Conservation (phyloP, 2,888 invertebrate species). For the Deroplatys truncata region DNA sequence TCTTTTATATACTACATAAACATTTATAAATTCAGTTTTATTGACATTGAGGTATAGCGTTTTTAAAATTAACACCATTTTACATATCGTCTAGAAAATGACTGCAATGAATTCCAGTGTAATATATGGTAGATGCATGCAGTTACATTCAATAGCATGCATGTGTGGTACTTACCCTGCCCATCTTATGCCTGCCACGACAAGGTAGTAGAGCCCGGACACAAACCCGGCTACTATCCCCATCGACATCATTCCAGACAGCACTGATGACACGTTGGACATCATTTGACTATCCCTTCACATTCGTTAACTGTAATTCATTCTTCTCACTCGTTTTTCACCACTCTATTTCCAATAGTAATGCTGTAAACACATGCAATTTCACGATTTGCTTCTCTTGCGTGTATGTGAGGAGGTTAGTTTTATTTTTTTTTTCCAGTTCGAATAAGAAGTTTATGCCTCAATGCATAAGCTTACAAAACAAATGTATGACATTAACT, state of each 20-base stretch:
- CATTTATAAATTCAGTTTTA: too few relatives aligned
- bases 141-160: too few relatives aligned
- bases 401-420: neutral
- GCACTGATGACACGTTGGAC: slow-evolving; percentile 23
- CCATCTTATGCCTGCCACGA: slow-evolving; percentile 53
- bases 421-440: neutral
- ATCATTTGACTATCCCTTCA: neutral
- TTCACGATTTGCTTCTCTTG: neutral
- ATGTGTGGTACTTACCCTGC: slow-evolving; percentile 49
- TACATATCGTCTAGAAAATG: too few relatives aligned
- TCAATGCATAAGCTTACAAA: too few relatives aligned
- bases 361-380: neutral
- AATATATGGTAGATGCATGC: too few relatives aligned
- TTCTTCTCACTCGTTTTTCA: neutral
- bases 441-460: too few relatives aligned
- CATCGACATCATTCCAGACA: slow-evolving; percentile 53
- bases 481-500: too few relatives aligned
- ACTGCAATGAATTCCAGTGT: too few relatives aligned
- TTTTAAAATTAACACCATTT: too few relatives aligned
- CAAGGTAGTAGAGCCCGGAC: slow-evolving; percentile 63
- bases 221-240: slow-evolving; percentile 64
- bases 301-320: neutral
- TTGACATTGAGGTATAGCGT: too few relatives aligned
- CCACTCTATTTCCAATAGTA: neutral
- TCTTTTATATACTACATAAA: too few relatives aligned